These are phyloP conservation scores for Cremastinae sp. DNA, from an alignment of 2,888 invertebrate genomes.

Conservation along the genomic window DNA sequence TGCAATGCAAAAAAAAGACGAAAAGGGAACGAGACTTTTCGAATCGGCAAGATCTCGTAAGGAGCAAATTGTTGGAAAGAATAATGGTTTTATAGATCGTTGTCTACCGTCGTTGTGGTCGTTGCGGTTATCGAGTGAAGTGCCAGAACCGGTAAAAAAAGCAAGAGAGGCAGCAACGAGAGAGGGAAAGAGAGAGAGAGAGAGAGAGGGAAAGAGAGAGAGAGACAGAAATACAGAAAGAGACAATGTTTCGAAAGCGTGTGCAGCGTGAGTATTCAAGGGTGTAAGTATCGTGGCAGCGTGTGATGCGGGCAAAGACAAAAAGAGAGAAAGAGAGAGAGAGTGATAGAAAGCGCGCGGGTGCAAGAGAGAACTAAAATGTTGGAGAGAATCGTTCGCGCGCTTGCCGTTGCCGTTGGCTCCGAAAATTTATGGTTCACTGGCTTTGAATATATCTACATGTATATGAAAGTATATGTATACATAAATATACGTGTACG, in stretches of 20 bases:
- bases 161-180: constrained; percentile 18
- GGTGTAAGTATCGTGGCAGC: constrained; percentile 43
- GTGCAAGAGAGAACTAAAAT: constrained; percentile 33
- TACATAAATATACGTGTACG: constrained; percentile 12
- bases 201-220: constrained; percentile 51
- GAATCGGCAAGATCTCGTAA: background rate
- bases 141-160: background rate
- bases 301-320: constrained; percentile 31
- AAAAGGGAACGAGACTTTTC: background rate
- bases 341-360: constrained; percentile 10
- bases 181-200: constrained; percentile 39
- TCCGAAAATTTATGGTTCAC: constrained; percentile 67
- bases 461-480: constrained; percentile 6
- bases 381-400: constrained; percentile 47
- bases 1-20: background rate
- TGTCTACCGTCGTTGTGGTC: background rate
- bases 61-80: constrained; percentile 38
- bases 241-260: constrained; percentile 31
- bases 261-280: constrained; percentile 40
- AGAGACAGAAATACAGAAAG: constrained; percentile 16
- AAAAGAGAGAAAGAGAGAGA: constrained; percentile 36
- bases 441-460: constrained; percentile 30
- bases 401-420: constrained; percentile 50
- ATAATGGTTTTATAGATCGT: constrained; percentile 4
- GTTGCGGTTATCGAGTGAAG: background rate